Percentiles rank a stretch among this genome's conserved stretches.
Evolutionary conservation across 2,797 vertebrate genomes (phyloP).

Genomic region (Eurystomus glaucurus): DNA sequence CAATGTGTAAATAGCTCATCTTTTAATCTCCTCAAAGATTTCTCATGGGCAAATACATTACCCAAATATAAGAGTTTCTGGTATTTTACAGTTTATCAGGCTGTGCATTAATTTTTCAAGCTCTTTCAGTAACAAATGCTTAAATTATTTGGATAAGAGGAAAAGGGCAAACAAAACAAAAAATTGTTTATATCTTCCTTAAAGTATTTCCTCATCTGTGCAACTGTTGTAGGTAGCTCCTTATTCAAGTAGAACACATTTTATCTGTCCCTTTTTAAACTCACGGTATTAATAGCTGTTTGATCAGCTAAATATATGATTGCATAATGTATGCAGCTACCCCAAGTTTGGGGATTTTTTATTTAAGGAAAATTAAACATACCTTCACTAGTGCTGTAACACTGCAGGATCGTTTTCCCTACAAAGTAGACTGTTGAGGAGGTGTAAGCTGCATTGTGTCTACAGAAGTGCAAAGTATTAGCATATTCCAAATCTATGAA

Average conservation of each 20-base stretch:
- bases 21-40: not conserved
- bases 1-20: not conserved
- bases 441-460: not conserved
- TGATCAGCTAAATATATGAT: not conserved
- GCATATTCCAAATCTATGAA: not conserved
- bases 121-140: not conserved
- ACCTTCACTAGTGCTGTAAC: not conserved
- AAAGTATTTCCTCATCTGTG: not conserved
- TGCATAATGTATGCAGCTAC: not conserved
- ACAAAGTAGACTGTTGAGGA: not conserved
- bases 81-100: not conserved
- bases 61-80: not conserved
- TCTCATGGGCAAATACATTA: not conserved
- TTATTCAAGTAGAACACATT: not conserved
- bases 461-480: not conserved
- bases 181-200: not conserved
- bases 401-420: not conserved
- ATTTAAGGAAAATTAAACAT: not conserved
- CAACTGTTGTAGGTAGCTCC: not conserved
- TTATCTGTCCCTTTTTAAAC: not conserved
- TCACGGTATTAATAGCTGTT: not conserved
- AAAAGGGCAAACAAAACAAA: not conserved
- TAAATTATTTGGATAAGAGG: not conserved
- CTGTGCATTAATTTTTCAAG: not conserved
- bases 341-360: not conserved